Percentiles rank a stretch among this genome's conserved stretches.
Evolutionary conservation across 2,113 vertebrate species (phyloP).

Genomic region (Cepphus grylle): DNA sequence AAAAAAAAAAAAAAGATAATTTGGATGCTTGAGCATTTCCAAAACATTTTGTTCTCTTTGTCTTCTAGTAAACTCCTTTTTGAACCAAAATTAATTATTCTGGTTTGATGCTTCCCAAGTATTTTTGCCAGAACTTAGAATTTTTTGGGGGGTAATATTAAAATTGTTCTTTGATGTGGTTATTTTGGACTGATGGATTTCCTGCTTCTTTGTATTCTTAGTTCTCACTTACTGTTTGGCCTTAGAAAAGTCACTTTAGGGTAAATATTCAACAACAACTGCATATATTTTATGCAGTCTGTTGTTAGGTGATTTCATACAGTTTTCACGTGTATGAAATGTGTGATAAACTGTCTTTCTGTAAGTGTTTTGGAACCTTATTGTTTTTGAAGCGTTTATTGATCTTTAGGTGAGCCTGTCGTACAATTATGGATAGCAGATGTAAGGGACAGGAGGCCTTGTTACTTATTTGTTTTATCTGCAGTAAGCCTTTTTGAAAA

Average conservation of each 20-base stretch:
- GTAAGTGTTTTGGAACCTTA: not conserved
- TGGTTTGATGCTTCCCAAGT: not conserved
- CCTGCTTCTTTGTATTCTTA: not conserved
- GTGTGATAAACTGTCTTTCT: not conserved
- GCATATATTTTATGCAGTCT: not conserved
- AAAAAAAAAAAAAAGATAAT: not conserved
- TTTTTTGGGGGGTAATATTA: accelerated
- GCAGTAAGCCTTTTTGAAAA: not conserved
- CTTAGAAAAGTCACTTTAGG: not conserved
- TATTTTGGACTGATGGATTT: not conserved
- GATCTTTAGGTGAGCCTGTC: not conserved
- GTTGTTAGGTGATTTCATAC: not conserved
- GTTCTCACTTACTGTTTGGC: not conserved
- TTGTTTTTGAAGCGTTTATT: not conserved
- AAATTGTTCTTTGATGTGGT: not conserved
- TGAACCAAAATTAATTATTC: not conserved
- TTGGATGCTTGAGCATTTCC: not conserved
- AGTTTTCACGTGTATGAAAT: not conserved
- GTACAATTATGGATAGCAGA: not conserved
- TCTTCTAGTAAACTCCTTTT: not conserved
- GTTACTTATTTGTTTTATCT: not conserved
- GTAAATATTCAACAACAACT: not conserved
- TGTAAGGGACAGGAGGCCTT: not conserved
- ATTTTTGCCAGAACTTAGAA: not conserved
- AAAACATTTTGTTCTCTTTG: not conserved